Evolutionary conservation across 2,797 vertebrate genomes (phyloP), one percentile per base, ranked within the genome.

Genomic region (Coranthus polyacanthus): DNA sequence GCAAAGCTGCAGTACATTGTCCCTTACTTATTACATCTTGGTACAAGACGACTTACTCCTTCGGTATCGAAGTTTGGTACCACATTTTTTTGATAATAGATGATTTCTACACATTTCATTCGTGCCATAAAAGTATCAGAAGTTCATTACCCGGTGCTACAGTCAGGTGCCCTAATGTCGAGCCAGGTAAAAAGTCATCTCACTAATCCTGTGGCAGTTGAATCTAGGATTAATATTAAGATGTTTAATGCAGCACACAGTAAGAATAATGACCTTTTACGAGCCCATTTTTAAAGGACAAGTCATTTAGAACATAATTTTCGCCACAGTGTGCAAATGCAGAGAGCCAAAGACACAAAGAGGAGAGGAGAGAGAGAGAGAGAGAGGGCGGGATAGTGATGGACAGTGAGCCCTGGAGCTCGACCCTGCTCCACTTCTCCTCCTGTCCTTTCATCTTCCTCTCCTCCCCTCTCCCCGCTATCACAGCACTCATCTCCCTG

Each of bases 401-500:
- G 67, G 70, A 67, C 75, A 17, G 42, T 77, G 64, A 75, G 55
- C 58, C 79, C 65, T 6, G 29, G 50, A 80, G 85, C 84, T 32
- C 12, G 57, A 68, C 66, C 62, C 83, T 62, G 42, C 66, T 77
- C 63, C 37, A 61, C 58, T 71, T 37, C 53, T 84, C 68, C 66
- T 55, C 36, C 67, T 18, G 36, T 79, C 70, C 68, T 77, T 80
- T 82, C 60, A 83, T 76, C 74, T 80, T 55, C 61, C 39, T 72
- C 57, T 56, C 45, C 66, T 64, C 73, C n/a, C 73, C 66, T 74
- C 62, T 72, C 18, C 53, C 17, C 42, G 66, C 69, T 79, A 80
- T 88, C 79, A 41, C 57, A 39, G 46, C 45, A 15, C 70, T 86
- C 79, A 87, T 89, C 86, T 87, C 55, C 44, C 34, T n/a, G 3